phyloP scores from a whole-genome alignment of 2,888 invertebrate genomes.

The Euclidia mi region DNA sequence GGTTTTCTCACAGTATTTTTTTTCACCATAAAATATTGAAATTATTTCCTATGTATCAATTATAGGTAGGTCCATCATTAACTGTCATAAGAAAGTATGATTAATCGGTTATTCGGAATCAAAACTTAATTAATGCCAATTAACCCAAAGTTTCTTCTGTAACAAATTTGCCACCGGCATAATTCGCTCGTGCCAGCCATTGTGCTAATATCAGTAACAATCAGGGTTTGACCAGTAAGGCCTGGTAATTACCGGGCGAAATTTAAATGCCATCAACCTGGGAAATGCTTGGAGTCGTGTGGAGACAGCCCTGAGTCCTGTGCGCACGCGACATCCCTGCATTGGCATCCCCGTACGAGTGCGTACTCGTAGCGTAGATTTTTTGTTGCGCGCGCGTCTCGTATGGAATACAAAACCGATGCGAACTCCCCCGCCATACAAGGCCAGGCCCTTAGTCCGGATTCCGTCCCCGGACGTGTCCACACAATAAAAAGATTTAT shows the following conservation, averaged over 20 bases:
- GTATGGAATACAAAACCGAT: slow-evolving; percentile 77
- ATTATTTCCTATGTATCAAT: too few relatives aligned
- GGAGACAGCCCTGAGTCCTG: slow-evolving; percentile 53
- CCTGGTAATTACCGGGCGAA: neutral
- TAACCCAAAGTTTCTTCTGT: too few relatives aligned
- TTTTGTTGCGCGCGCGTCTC: slow-evolving; percentile 76
- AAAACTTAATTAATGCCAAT: too few relatives aligned
- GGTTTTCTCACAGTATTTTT: too few relatives aligned
- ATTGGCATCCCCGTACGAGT: slow-evolving; percentile 77
- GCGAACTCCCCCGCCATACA: slow-evolving; percentile 83
- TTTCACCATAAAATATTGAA: too few relatives aligned
- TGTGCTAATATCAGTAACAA: too few relatives aligned
- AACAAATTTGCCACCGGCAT: too few relatives aligned
- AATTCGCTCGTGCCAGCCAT: too few relatives aligned
- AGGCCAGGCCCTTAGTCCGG: slow-evolving; percentile 80
- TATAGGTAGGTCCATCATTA: too few relatives aligned
- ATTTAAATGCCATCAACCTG: slow-evolving; percentile 7
- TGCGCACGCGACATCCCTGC: slow-evolving; percentile 60
- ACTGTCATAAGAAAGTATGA: too few relatives aligned
- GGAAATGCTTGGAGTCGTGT: neutral
- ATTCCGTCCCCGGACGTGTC: slow-evolving; percentile 83
- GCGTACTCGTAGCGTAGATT: slow-evolving; percentile 83
- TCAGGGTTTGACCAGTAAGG: neutral
- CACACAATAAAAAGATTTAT: slow-evolving; percentile 83
- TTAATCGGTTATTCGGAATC: too few relatives aligned